phyloP scores from a whole-genome alignment of 2,113 vertebrate genomes.

The Lasiurus cinereus region DNA sequence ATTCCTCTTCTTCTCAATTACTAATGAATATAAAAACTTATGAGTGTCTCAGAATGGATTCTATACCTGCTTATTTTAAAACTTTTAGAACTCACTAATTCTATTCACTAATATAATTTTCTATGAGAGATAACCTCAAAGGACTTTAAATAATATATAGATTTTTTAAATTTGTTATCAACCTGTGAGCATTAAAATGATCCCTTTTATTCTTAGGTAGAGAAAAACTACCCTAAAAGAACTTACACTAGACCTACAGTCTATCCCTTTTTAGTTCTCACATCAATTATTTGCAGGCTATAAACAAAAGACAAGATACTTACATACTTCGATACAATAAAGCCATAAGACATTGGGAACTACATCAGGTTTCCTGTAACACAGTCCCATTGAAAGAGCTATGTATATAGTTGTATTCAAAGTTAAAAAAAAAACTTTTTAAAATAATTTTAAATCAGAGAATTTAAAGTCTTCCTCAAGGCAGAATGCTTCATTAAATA shows the following conservation, averaged over 20 bases:
- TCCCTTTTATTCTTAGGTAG: fast-evolving
- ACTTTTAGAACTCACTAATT: background rate
- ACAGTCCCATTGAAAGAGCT: background rate
- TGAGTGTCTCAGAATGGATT: background rate
- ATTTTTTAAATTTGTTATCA: background rate
- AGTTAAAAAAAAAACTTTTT: background rate
- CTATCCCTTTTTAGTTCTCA: background rate
- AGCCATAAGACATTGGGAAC: background rate
- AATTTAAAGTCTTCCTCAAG: background rate
- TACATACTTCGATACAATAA: fast-evolving
- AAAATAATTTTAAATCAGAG: background rate
- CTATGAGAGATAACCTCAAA: background rate
- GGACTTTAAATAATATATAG: background rate
- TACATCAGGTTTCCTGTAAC: background rate
- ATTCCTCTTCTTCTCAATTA: background rate
- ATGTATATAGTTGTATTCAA: background rate
- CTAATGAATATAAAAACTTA: background rate
- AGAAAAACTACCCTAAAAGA: background rate
- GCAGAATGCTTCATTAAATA: background rate
- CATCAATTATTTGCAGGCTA: too few relatives aligned
- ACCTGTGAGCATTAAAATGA: background rate
- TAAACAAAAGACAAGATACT: background rate
- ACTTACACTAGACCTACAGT: background rate
- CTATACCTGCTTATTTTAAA: background rate
- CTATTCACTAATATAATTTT: background rate